phyloP scores from a whole-genome alignment of 2,888 invertebrate genomes.

The Pristionchus japonicus region DNA sequence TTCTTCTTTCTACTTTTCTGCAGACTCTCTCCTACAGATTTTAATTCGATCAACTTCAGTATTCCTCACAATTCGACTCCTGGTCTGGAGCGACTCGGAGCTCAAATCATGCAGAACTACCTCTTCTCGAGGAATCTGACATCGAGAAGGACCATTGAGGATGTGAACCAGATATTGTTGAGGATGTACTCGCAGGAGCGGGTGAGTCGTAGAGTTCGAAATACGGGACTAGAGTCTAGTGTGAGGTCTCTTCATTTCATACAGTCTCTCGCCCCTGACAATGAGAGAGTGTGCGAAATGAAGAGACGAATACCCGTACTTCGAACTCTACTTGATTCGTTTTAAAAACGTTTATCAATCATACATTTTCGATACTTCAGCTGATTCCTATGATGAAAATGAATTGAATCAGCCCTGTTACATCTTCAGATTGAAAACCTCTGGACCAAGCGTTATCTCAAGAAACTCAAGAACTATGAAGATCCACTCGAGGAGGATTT shows the following conservation, averaged over 20 bases:
- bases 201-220: neutral
- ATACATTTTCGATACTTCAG: no score
- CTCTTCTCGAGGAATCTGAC: neutral
- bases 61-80: neutral
- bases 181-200: constrained; percentile 3
- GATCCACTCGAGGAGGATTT: constrained; percentile 20
- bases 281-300: neutral
- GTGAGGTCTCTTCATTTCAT: no score
- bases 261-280: neutral
- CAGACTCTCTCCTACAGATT: no score
- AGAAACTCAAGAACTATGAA: neutral
- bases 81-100: neutral
- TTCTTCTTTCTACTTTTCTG: no score
- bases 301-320: no score
- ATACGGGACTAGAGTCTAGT: no score
- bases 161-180: neutral
- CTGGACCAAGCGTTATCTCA: constrained; percentile 7
- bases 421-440: neutral
- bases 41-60: neutral
- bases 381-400: no score
- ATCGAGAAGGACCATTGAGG: neutral
- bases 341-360: no score
- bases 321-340: no score
- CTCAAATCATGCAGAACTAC: neutral
- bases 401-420: no score